These are phyloP conservation scores for Spodoptera litura DNA, from an alignment of 1,140 invertebrate genomes.

Conservation along the genomic window DNA sequence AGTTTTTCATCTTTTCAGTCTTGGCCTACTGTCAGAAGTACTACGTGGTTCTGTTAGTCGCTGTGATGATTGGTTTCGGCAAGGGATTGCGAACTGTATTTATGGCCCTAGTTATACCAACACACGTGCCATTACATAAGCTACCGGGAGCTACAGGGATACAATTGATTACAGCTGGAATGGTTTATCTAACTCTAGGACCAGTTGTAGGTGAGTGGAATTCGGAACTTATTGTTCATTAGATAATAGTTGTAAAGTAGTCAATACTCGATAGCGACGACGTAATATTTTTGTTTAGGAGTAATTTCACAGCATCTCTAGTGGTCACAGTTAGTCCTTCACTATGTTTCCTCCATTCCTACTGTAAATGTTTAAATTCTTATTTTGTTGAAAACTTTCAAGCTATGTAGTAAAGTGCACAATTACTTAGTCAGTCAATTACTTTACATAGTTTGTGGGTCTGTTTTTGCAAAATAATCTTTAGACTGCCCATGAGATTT, in stretches of 20 bases:
- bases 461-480: no score
- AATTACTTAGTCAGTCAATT: no score
- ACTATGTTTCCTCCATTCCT: no score
- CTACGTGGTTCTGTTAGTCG: constrained; percentile 80
- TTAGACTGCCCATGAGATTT: no score
- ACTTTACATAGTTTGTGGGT: no score
- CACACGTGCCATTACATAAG: constrained; percentile 88
- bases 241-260: no score
- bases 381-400: not conserved
- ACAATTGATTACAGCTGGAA: constrained; percentile 87
- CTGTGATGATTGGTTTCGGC: constrained; percentile 87
- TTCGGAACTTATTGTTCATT: not conserved
- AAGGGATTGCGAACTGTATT: constrained; percentile 89
- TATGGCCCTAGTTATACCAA: constrained; percentile 89
- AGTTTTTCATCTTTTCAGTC: constrained; percentile 67
- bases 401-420: not conserved
- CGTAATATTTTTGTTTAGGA: no score
- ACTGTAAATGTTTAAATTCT: not conserved
- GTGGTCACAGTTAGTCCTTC: no score
- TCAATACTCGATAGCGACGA: no score
- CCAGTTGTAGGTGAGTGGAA: constrained; percentile 86
- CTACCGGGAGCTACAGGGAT: constrained; percentile 88
- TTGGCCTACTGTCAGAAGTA: constrained; percentile 84
- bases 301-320: no score
- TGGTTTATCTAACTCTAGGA: constrained; percentile 86